phyloP scores from a whole-genome alignment of 1,140 invertebrate species.

The Drosophila asahinai region DNA sequence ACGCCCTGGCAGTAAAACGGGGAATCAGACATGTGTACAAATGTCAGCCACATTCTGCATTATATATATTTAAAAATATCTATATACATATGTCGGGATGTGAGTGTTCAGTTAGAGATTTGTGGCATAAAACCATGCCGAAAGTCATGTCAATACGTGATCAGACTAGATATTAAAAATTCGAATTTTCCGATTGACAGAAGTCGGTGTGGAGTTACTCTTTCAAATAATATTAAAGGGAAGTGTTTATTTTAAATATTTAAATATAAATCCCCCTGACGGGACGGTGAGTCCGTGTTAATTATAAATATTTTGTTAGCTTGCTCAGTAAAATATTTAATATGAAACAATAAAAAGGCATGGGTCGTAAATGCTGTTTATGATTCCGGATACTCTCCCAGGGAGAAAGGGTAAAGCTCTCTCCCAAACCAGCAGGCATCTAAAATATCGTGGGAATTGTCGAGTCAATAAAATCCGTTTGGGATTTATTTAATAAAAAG shows the following conservation, averaged over 20 bases:
- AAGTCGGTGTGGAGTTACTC: constrained; percentile 8
- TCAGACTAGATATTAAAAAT: constrained; percentile 49
- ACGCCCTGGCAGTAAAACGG: constrained; percentile 53
- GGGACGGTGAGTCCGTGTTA: fast-evolving
- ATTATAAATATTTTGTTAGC: constrained; percentile 3
- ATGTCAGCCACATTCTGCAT: constrained; percentile 44
- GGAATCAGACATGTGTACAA: constrained; percentile 46
- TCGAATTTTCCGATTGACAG: not conserved
- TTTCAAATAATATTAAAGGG: not conserved
- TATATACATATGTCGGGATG: constrained; percentile 5
- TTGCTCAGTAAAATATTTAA: constrained; percentile 1
- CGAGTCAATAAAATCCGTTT: constrained; percentile 65
- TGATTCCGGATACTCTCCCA: not conserved
- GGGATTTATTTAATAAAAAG: constrained; percentile 77
- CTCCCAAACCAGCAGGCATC: not conserved
- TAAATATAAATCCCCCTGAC: not conserved
- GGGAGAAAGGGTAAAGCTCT: constrained; percentile 13
- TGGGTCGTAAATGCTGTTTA: not conserved
- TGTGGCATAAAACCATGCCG: constrained; percentile 47
- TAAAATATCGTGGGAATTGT: constrained; percentile 51
- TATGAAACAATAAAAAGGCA: not conserved
- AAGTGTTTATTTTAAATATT: not conserved
- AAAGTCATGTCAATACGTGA: constrained; percentile 65
- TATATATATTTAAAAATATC: constrained; percentile 19
- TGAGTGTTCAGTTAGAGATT: constrained; percentile 49